Base-by-base conservation (phyloP, 2,113 vertebrate species). In the Petaurus breviceps region DNA sequence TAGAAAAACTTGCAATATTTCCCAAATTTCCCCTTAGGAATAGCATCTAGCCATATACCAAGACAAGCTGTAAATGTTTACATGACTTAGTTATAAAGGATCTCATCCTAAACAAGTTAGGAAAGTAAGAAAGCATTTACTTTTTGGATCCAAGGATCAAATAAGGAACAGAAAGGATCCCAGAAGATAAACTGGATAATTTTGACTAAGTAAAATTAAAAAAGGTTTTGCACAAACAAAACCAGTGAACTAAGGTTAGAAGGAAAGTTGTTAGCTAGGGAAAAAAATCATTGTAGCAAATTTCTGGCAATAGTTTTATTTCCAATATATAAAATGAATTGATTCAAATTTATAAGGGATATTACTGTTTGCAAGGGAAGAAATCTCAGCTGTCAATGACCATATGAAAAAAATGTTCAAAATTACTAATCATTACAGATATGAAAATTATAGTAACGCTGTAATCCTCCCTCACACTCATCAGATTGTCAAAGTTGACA, bases 11-110 rank as follows among this genome's bases (percentile, higher is more conserved):
- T 93, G 52, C 49, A 54, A 91, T 53, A 5, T 61, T 92, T 96
- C 92, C 26, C 51, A 49, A 94, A 91, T n/a, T 61, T 46, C 47
- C 92, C 90, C 57, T 54, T 94, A n/a, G 91, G 90, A 96, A 55
- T 19, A 96, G 49, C 28, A 92, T 77, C 91, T 28, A 26, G 28
- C 19, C n/a, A 93, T 90, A 68, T 68, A 14, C 31, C 31, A 68
- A 68, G 31, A 68, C 3, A 68, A 68, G 31, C 57, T 68, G 11
- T 68, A 68, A 37, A 68, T 68, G 11, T 4, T 14, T 68, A 68
- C 57, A 37, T 61, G 57, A 68, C 12, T 57, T 57, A 31, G 0
- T 68, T 68, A 68, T 14, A 68, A 68, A 68, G 28, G 12, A 37
- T 68, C 28, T 37, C 31, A 68, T 37, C 57, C 57, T 68, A 19